Evolutionary conservation across 2,888 invertebrate species (phyloP).

Genomic region (Timandra comae): DNA sequence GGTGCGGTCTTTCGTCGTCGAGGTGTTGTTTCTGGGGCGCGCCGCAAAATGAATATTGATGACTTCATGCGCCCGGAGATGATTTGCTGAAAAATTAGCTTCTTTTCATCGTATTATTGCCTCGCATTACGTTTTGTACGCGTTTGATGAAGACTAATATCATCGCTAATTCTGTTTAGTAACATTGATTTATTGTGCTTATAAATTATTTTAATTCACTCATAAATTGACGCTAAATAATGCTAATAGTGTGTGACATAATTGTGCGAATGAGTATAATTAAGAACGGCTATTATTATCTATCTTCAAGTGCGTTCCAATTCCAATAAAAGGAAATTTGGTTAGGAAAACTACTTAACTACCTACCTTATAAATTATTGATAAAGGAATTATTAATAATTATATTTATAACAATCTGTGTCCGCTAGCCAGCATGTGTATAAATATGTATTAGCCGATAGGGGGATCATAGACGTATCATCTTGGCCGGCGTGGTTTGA

Average conservation of each 20-base stretch:
- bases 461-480: conserved; percentile 55
- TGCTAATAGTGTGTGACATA: no score
- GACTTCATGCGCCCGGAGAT: conserved; percentile 71
- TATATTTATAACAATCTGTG: no score
- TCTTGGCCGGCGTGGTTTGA: conserved; percentile 61
- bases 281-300: no score
- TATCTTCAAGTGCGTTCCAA: no score
- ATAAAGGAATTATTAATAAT: no score
- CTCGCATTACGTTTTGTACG: conserved; percentile 47
- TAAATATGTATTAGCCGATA: conserved; percentile 43
- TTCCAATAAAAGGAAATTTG: no score
- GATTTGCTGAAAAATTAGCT: conserved; percentile 75
- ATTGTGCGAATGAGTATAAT: no score
- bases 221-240: conserved; percentile 7
- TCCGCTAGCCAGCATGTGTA: conserved; percentile 10
- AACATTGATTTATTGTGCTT: conserved; percentile 39
- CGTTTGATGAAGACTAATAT: conserved; percentile 72
- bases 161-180: conserved; percentile 67
- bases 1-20: no score
- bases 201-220: conserved; percentile 33
- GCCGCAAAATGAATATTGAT: conserved; percentile 75
- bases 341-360: no score
- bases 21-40: conserved; percentile 74
- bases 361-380: no score
- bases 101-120: conserved; percentile 75